Evolutionary conservation across 1,140 invertebrate genomes (phyloP).

Genomic region (Pantala flavescens): DNA sequence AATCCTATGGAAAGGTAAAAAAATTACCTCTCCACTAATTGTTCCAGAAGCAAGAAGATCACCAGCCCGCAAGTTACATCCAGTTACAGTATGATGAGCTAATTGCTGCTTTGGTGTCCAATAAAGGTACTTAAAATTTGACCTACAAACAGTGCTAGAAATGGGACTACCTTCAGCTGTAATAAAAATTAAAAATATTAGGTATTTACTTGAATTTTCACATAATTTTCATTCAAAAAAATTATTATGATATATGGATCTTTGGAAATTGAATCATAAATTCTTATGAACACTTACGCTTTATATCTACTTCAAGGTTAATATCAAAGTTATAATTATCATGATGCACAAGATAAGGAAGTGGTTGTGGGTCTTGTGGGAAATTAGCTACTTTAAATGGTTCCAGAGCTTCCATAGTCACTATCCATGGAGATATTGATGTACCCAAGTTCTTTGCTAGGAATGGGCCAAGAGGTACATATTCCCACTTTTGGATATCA

Average conservation of each 20-base stretch:
- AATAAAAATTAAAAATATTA: background rate
- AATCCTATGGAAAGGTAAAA: too few relatives aligned
- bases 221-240: too few relatives aligned
- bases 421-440: constrained; percentile 94
- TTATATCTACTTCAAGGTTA: constrained; percentile 76
- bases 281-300: constrained; percentile 49
- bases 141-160: constrained; percentile 54
- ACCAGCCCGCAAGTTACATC: constrained; percentile 89
- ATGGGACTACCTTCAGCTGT: constrained; percentile 16
- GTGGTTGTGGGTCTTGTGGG: constrained; percentile 72
- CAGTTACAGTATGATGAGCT: constrained; percentile 91
- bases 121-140: constrained; percentile 82
- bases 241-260: too few relatives aligned
- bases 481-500: constrained; percentile 99
- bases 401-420: constrained; percentile 86
- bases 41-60: constrained; percentile 95
- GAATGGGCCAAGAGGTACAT: constrained; percentile 96
- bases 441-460: constrained; percentile 93
- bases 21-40: constrained; percentile 81
- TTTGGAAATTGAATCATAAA: too few relatives aligned
- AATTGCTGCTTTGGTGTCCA: constrained; percentile 97
- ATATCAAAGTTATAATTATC: constrained; percentile 92
- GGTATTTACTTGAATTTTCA: background rate
- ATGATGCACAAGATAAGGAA: constrained; percentile 77
- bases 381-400: constrained; percentile 76